A percentile compares a stretch with the other conserved stretches of the same genome.
Conservation (phyloP, 2,888 invertebrate species). For the Tipula lateralis region DNA sequence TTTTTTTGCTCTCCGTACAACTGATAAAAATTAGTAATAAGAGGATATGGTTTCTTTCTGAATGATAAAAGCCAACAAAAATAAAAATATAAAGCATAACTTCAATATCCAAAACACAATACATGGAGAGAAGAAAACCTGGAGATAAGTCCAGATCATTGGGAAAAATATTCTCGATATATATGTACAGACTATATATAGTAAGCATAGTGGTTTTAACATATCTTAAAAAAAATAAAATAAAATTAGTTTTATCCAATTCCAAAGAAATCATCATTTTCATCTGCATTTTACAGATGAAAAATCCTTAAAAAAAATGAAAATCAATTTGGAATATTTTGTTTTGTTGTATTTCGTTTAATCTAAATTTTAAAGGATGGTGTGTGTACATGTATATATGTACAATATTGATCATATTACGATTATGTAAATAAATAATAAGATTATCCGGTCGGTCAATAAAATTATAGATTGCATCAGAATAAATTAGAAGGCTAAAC, state of each 20-base stretch:
- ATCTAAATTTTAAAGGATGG: too few species aligned
- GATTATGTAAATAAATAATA: too few species aligned
- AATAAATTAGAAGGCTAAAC: too few species aligned
- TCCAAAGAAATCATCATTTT: neutral
- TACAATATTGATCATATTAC: too few species aligned
- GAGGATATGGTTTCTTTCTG: neutral
- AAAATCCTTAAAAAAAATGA: neutral
- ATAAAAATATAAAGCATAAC: neutral
- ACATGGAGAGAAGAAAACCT: neutral
- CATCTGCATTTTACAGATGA: constrained; percentile 3
- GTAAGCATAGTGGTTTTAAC: neutral
- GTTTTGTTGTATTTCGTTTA: too few species aligned
- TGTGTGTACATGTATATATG: too few species aligned
- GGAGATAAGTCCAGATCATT: neutral
- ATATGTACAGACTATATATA: neutral
- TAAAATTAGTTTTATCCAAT: constrained; percentile 7
- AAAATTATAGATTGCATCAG: too few species aligned
- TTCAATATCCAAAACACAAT: neutral
- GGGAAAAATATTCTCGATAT: neutral
- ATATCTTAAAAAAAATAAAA: neutral
- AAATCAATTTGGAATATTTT: neutral
- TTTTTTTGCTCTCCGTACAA: neutral
- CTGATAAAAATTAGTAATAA: neutral
- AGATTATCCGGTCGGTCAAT: too few species aligned
- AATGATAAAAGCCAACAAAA: neutral